phyloP scores from a whole-genome alignment of 2,888 invertebrate genomes.

The Drosophila formosana region DNA sequence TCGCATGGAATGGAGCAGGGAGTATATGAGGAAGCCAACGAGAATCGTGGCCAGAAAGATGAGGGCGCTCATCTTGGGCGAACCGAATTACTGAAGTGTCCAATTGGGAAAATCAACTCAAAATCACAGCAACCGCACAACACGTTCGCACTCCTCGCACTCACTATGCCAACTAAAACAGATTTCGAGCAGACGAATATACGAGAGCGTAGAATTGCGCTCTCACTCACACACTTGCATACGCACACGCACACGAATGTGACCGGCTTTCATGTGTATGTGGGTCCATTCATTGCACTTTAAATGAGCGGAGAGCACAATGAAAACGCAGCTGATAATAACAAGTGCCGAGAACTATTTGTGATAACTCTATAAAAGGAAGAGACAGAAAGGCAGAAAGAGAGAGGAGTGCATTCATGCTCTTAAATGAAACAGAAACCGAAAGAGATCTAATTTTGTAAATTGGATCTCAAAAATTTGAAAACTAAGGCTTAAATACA shows the following conservation, averaged over 20 bases:
- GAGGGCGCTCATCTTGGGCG: constrained; percentile 70
- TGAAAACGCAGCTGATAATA: constrained; percentile 46
- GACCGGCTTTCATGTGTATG: constrained; percentile 53
- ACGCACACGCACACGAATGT: constrained; percentile 5
- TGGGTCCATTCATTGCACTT: constrained; percentile 48
- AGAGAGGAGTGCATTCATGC: background rate
- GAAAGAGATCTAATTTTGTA: background rate
- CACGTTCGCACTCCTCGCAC: constrained; percentile 45
- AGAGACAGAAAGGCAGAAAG: background rate
- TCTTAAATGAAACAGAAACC: background rate
- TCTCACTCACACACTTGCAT: background rate
- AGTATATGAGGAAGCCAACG: constrained; percentile 67
- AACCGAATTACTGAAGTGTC: background rate
- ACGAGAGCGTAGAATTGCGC: constrained; percentile 3
- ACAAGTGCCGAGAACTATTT: constrained; percentile 11
- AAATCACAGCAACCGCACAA: constrained; percentile 5
- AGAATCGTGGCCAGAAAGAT: constrained; percentile 65
- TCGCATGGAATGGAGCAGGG: constrained; percentile 66
- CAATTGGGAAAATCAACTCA: background rate
- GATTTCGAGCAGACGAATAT: constrained; percentile 20
- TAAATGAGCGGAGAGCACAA: constrained; percentile 25
- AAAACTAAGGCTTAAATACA: background rate
- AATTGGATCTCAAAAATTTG: background rate
- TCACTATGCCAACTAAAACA: constrained; percentile 61
- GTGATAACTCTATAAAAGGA: constrained; percentile 10